Evolutionary conservation across 2,888 invertebrate genomes (phyloP), one percentile per base, ranked within the genome.

Genomic region (Brassicogethes aeneus): DNA sequence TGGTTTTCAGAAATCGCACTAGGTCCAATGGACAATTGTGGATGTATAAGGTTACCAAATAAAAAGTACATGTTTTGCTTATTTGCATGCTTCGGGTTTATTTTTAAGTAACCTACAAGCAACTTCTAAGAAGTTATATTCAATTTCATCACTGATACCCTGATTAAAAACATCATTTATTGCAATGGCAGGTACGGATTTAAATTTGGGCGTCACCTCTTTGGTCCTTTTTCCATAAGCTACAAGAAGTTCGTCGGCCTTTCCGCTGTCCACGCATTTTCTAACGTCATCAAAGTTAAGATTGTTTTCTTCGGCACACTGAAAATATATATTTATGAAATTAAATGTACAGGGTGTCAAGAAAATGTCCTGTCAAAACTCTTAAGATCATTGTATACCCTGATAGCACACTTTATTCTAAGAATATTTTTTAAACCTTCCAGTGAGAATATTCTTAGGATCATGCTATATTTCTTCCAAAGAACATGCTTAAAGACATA

Each of bases 131-230:
- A 53, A 47, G 37, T 51, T 29, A 3, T 31, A 37, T 15, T 48
- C 17, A 12, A 50, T 39, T 3, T 39, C 34, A 34, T 43, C 33
- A 33, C 47, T 45, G 2, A 36, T 13, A 2, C 34, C 38, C 10
- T 34, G 16, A 17, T 51, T 36, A 17, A 41, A 55, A 15, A 32
- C 65, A 39, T 60, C 64, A 37, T 70, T 65, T 42, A 70, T 56
- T 1, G 59, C 47, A 17, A 70, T 57, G 0, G 68, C 62, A 3
- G 73, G 73, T 0, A 73, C 65, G 43, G 64, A 69, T 7, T 47
- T 37, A 14, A 71, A 51, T 2, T 46, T 43, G 2, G 67, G 61
- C 2, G 52, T 17, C 2, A 69, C 43, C 1, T 52, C 52, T 2
- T 53, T 40, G 0, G 71, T 71, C 46, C 60, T 31, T 14, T 66